Base-by-base conservation (phyloP, 2,888 invertebrate species). In the Mylabris sibirica region DNA sequence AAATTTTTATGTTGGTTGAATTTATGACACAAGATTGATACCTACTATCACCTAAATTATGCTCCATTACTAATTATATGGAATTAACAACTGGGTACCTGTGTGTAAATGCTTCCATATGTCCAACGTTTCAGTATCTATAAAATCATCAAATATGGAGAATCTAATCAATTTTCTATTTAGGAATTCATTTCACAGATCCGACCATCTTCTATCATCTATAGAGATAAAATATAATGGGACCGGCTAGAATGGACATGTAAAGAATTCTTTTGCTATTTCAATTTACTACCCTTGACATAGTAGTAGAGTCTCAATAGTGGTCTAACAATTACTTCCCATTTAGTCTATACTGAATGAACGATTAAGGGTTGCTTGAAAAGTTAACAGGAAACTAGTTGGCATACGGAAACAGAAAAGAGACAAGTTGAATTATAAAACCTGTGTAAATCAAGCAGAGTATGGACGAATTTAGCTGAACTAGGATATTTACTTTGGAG, bases 251-350 rank as follows among this genome's bases (percentile, higher is more conserved):
- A 41, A 62, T 38, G 35, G 62, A 62, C n/a, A 41, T 62, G 38
- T 62, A 44, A 12, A 44, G 62, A 17, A 62, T 41, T 62, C 62
- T 62, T 38, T 62, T 34, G 62, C 62, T 26, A 20, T 62, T 41
- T 38, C 41, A 62, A 62, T 41, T 41, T 41, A 62, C 62, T 41
- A 62, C 62, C 62, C 62, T 60, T 20, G 35, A 62, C n/a, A n/a
- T 35, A 41, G 17, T 35, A 41, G 17, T 22, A 17, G 38, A 44
- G 44, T 6, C 14, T 41, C 41, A 62, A 62, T 62, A 41, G 62
- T 62, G 11, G 41, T 22, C 24, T 44, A 1, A 62, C 62, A 62
- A 62, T 62, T 62, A 62, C 35, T 41, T 41, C 8, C 30, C 22
- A 53, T 24, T 53, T 61, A 38, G 22, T 9, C 38, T 61, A 12